phyloP scores from a whole-genome alignment of 2,797 vertebrate genomes.

The Crypturellus tataupa region DNA sequence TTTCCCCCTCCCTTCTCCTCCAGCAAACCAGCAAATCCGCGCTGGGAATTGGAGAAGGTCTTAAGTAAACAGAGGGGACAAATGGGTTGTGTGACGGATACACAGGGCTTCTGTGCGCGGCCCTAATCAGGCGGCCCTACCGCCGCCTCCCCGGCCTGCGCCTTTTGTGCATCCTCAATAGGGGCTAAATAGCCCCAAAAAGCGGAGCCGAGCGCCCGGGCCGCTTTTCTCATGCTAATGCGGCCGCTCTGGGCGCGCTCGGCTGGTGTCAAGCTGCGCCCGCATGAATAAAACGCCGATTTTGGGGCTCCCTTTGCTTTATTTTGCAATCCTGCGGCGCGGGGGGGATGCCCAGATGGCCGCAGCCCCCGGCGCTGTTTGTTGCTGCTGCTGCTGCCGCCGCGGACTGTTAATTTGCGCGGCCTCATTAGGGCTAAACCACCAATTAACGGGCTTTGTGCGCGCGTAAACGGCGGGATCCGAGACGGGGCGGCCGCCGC shows the following conservation, averaged over 20 bases:
- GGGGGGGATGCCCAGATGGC: conserved; percentile 87
- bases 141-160: conserved; percentile 79
- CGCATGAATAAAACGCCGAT: conserved; percentile 82
- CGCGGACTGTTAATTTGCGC: conserved; percentile 91
- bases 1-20: no score
- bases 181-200: conserved; percentile 80
- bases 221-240: conserved; percentile 82
- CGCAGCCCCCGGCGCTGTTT: conserved; percentile 73
- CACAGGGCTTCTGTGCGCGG: conserved; percentile 77
- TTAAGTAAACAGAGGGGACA: conserved; percentile 89
- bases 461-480: conserved; percentile 88
- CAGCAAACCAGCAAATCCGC: conserved; percentile 77
- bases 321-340: background rate
- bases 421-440: conserved; percentile 91
- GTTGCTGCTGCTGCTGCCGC: conserved; percentile 91
- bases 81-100: conserved; percentile 85
- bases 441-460: conserved; percentile 91
- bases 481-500: conserved; percentile 85
- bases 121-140: conserved; percentile 82
- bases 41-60: conserved; percentile 79
- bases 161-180: conserved; percentile 88
- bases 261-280: conserved; percentile 84
- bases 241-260: conserved; percentile 74
- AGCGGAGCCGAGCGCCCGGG: no score
- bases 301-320: conserved; percentile 73